Percentiles rank a stretch among this genome's conserved stretches.
Conservation (phyloP, 2,888 invertebrate genomes). For the Brachylomia viminalis region DNA sequence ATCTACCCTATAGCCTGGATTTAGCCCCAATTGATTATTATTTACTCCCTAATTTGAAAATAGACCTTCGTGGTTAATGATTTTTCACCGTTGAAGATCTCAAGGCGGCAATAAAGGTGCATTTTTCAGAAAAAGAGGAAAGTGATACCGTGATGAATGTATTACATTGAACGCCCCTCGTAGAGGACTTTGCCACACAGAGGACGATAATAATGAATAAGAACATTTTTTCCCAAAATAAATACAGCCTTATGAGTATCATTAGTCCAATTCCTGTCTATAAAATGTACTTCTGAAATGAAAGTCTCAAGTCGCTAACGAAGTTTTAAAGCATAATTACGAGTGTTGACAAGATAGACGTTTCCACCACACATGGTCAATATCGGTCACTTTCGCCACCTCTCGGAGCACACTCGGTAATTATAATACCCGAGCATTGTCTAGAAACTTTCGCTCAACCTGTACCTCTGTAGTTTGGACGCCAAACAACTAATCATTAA, state of each 20-base stretch:
- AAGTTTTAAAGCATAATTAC: slow-evolving; percentile 14
- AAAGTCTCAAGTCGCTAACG: neutral
- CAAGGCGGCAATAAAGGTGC: too few species aligned
- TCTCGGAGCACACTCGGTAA: slow-evolving; percentile 72
- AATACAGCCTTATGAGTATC: neutral
- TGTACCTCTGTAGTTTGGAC: slow-evolving; percentile 68
- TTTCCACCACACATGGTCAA: slow-evolving; percentile 46
- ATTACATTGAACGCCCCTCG: too few species aligned
- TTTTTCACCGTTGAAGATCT: too few species aligned
- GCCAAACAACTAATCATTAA: slow-evolving; percentile 59
- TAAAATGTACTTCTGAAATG: neutral
- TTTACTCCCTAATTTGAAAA: too few species aligned
- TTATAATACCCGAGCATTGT: slow-evolving; percentile 80
- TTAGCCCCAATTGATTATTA: too few species aligned
- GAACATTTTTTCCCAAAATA: neutral
- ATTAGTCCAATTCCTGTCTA: neutral
- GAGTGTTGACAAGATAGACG: slow-evolving; percentile 10
- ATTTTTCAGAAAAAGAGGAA: too few species aligned
- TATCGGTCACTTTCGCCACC: slow-evolving; percentile 79
- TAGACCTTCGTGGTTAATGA: too few species aligned
- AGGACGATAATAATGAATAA: neutral
- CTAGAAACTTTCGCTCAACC: slow-evolving; percentile 81
- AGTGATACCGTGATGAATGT: too few species aligned
- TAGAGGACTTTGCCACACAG: too few species aligned
- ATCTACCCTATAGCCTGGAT: too few species aligned